Percentiles rank a stretch among this genome's conserved stretches.
Evolutionary conservation across 2,113 vertebrate genomes (phyloP).

Genomic region (Vulpes ferrilata): DNA sequence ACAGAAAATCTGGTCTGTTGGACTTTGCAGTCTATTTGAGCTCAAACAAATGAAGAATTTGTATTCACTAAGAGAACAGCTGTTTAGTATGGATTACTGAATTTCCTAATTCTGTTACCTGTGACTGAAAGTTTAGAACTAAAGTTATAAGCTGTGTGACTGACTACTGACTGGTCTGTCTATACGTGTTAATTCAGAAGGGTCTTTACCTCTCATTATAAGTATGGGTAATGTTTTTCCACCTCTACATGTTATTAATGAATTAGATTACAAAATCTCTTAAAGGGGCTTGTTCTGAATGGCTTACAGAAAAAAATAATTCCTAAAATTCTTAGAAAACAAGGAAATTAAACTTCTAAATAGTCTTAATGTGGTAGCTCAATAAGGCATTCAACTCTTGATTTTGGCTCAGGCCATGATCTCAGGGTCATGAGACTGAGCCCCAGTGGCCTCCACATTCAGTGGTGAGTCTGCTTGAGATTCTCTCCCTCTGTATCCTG

Average conservation of each 20-base stretch:
- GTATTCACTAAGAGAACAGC: not conserved
- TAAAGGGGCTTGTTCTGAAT: conserved; percentile 23
- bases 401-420: not conserved
- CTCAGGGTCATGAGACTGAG: not conserved
- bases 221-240: not conserved
- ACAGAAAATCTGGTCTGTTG: conserved; percentile 6
- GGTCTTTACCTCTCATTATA: not conserved
- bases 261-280: conserved; percentile 10
- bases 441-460: not conserved
- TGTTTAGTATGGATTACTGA: not conserved
- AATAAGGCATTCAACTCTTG: not conserved
- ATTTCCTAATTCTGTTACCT: conserved; percentile 14
- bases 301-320: conserved; percentile 30
- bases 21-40: not conserved
- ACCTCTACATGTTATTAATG: not conserved
- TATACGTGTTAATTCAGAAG: not conserved
- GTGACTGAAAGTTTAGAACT: not conserved
- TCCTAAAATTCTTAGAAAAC: conserved; percentile 11
- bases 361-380: not conserved
- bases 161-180: not conserved
- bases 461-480: not conserved
- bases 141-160: not conserved
- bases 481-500: not conserved
- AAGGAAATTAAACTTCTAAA: conserved; percentile 6
- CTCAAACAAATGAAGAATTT: conserved; percentile 35